Base-by-base conservation (phyloP, 2,888 invertebrate genomes). In the Hydraecia micacea region DNA sequence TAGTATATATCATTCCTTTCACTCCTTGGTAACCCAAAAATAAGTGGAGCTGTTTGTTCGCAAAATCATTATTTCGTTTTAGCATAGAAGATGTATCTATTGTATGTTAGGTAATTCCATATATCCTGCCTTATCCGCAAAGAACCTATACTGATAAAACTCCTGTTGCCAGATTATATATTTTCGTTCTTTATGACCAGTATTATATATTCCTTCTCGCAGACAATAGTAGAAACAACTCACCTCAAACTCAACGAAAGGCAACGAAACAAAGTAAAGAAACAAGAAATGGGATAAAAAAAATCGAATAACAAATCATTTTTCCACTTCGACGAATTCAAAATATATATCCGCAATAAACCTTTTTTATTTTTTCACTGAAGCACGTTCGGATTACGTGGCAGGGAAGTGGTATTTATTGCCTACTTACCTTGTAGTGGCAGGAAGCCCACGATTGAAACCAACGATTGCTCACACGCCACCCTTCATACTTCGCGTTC, bases 341-440 rank as follows among this genome's bases (percentile, higher is more conserved):
- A 85, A 87, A 88, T 85, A 71, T 84, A 77, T 80, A 81, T 67
- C 62, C 63, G 52, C 73, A 83, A 83, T 87, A 83, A 87, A 88
- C 80, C 67, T 76, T 71, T 80, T 74, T 55, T 75, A 83, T 87
- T 85, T 88, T 80, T 81, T 88, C 73, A 79, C 46, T 58, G 63
- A 80, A 80, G 65, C 80, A 81, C 75, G 71, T 79, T 69, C 65
- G 79, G 80, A 81, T 87, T 85, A 88, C 77, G 80, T 63, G 68
- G 74, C 81, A 73, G 62, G 68, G 67, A 80, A 85, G 83, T 83
- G 78, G 75, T 88, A 87, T 87, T 88, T 87, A 85, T 87, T 80
- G 80, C 83, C 76, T 82, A 80, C 86, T 88, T 81, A 83, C 55
- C 9, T 3, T 15, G 11, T 36, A 81, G 78, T 81, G 77, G 80